Base-by-base conservation (phyloP, 2,888 invertebrate species). In the Cheilosia grossa region DNA sequence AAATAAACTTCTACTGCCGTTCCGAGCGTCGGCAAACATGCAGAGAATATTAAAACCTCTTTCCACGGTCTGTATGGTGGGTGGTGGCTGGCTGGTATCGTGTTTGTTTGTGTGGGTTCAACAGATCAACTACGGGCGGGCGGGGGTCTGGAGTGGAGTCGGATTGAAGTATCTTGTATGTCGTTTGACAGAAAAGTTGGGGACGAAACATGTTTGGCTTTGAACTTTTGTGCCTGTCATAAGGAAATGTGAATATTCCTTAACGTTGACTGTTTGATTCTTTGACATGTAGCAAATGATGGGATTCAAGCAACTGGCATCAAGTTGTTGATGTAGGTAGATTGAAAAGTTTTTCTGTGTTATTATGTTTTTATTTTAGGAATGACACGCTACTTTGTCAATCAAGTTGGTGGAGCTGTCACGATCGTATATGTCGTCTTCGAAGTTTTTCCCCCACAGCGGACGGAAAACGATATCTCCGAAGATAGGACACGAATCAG, bases 1-100 rank as follows among this genome's bases (percentile, higher is more conserved):
- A 85, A 77, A 81, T 70, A 85, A 85, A 85, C 85, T 81, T 75
- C 53, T 70, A 44, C 73, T 80, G 66, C 21, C 59, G 51, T 51
- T 51, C 42, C 30, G 54, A 56, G 59, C 40, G 54, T 72, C 73
- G 49, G 19, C 56, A 77, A 75, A 85, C 81, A 77, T 85, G 81
- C 61, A 63, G 53, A 15, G 85, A 85, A 85, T 85, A 85, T 85
- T 77, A 72, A 81, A 51, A 80, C 70, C 44, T 54, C 21, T 58
- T 17, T 56, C 64, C 40, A 51, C n/a, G 37, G 40, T 15, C 10
- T 15, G 21, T 44, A 33, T 33, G n/a, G 59, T 49, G 58, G n/a
- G 47, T 58, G 19, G 24, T 27, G 24, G 24, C 24, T 15, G 13
- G 51, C 19, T 21, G 66, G 47, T 10, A 7, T 58, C 4, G 30